Evolutionary conservation across 1,140 invertebrate genomes (phyloP), one percentile per base, ranked within the genome.

Genomic region (Drosophila trapezifrons): DNA sequence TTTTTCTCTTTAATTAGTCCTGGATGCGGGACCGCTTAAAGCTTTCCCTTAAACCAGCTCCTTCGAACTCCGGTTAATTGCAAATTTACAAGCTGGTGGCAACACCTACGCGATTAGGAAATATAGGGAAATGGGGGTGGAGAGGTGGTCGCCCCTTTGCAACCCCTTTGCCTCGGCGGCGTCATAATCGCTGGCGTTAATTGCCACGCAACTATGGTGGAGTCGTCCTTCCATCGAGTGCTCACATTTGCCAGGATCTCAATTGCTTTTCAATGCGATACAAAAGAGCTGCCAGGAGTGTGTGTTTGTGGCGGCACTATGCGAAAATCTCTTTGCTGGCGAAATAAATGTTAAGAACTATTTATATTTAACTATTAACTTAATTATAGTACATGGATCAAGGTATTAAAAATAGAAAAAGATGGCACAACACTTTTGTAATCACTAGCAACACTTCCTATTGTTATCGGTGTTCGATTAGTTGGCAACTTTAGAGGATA

Each of bases 201-300:
- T 72, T 72, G 69, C 51, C 69, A 71, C 18, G 66, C 32, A 56
- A 72, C 69, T 71, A 27, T 71, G 59, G 12, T 5, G 17, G 42
- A 29, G 64, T 37, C 35, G 27, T 57, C 20, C 49, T 47, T 22
- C 51, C 51, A 71, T 71, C 43, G 65, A 71, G 67, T 71, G 67
- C 47, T 71, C 40, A 42, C 65, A 51, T 51, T 65, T 65, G 35
- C 60, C 65, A 25, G 60, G 62, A 69, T 67, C 66, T 72, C 51
- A 71, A 72, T 72, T 38, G 69, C 43, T 71, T 58, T 71, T 72
- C 69, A 70, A 71, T 71, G 27, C 65, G 35, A 46, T 70, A 70
- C 67, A 69, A 69, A 46, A 8, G 13, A 15, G 17, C 29, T 17
- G 20, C 5, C 10, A 15, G 5, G 12, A 29, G 4, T 42, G n/a